Evolutionary conservation across 1,140 invertebrate species (phyloP).

Genomic region (Lanistes nyassanus): DNA sequence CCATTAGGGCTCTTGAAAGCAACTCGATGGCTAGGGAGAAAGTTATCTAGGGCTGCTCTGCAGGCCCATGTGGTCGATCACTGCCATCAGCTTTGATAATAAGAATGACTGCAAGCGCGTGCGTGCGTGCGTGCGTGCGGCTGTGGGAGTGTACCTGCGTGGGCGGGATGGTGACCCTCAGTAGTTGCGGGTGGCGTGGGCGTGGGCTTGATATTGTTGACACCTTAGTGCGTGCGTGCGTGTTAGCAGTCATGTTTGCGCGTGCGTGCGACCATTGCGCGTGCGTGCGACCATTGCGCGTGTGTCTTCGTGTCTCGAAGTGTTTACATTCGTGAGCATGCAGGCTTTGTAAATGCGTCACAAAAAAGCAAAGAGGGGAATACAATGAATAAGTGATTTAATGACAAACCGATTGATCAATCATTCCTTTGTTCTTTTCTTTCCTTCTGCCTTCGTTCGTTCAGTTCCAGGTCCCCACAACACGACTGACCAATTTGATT

Average conservation of each 20-base stretch:
- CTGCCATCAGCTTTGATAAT: too few species aligned
- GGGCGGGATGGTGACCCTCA: background rate
- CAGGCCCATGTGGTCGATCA: too few species aligned
- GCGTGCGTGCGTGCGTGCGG: slow-evolving; percentile 3
- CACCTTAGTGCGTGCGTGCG: slow-evolving; percentile 3
- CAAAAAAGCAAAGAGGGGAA: too few species aligned
- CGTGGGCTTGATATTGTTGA: background rate
- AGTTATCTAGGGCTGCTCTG: too few species aligned
- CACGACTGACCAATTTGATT: too few species aligned
- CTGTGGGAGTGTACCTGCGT: background rate
- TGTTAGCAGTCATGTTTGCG: slow-evolving; percentile 5
- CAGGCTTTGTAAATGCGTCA: background rate
- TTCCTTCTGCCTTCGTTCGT: too few species aligned
- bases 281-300: background rate
- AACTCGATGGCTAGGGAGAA: too few species aligned
- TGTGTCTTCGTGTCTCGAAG: background rate
- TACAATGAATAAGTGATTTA: too few species aligned
- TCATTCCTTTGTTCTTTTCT: too few species aligned
- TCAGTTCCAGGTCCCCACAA: too few species aligned
- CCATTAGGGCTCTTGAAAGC: too few species aligned
- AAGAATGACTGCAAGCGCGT: background rate
- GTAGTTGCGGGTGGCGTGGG: background rate
- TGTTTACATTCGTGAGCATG: background rate
- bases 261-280: background rate
- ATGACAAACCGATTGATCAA: too few species aligned